Evolutionary conservation across 2,797 vertebrate species (phyloP).

Genomic region (Lagodon rhomboides): DNA sequence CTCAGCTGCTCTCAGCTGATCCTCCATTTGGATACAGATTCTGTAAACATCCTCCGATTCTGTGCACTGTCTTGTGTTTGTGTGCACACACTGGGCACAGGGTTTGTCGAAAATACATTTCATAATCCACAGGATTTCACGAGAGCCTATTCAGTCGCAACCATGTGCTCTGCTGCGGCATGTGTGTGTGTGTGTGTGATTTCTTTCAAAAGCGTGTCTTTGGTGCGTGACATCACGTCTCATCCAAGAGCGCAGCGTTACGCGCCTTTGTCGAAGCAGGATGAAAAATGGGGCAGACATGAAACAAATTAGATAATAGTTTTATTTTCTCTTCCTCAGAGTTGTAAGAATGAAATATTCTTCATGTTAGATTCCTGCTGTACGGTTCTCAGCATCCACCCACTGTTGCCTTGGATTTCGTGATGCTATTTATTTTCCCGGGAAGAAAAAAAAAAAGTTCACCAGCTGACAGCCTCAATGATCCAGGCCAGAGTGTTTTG

Average conservation of each 20-base stretch:
- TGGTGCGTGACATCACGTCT: constrained; percentile 5
- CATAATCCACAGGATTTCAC: constrained; percentile 39
- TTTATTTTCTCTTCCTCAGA: constrained; percentile 17
- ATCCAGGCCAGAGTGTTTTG: constrained; percentile 48
- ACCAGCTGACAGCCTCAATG: constrained; percentile 24
- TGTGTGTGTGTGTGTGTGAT: constrained; percentile 17
- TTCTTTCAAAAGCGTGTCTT: constrained; percentile 30
- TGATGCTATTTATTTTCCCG: constrained; percentile 29
- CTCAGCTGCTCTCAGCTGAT: constrained; percentile 49
- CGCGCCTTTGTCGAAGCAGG: constrained; percentile 36
- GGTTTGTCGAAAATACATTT: constrained; percentile 39
- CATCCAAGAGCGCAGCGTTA: constrained; percentile 19
- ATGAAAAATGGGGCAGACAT: constrained; percentile 37
- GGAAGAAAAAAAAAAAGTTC: constrained; percentile 1
- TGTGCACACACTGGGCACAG: constrained; percentile 30
- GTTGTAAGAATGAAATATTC: constrained; percentile 18
- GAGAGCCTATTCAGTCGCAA: constrained; percentile 39
- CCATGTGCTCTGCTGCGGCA: constrained; percentile 29
- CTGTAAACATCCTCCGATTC: constrained; percentile 48
- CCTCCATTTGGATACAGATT: constrained; percentile 53
- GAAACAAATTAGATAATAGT: constrained; percentile 29
- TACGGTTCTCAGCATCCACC: constrained; percentile 1
- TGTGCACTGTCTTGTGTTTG: constrained; percentile 31
- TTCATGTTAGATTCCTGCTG: constrained; percentile 13
- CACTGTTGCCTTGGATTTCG: constrained; percentile 29